Percentiles rank a stretch among this genome's conserved stretches.
Evolutionary conservation across 2,888 invertebrate species (phyloP).

Genomic region (Nomada fabriciana): DNA sequence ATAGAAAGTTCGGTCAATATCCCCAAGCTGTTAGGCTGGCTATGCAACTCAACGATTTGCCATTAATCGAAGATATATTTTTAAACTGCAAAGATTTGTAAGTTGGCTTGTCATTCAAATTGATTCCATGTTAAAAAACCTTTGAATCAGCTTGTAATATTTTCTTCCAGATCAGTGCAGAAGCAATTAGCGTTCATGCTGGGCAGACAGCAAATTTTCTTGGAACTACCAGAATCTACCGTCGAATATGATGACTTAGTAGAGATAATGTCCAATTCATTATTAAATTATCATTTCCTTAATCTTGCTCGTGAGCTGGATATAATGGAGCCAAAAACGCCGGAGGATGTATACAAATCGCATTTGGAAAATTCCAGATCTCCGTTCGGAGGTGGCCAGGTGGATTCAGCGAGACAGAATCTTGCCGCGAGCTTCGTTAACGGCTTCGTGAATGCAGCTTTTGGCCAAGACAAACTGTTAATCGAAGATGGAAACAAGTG

Average conservation of each 20-base stretch:
- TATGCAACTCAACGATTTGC: slow-evolving; percentile 93
- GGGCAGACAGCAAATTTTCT: slow-evolving; percentile 95
- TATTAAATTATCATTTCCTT: slow-evolving; percentile 96
- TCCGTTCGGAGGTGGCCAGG: slow-evolving; percentile 90
- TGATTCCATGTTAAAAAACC: neutral
- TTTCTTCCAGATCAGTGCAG: slow-evolving; percentile 89
- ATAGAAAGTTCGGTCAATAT: slow-evolving; percentile 94
- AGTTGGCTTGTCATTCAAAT: slow-evolving; percentile 81
- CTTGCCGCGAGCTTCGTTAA: slow-evolving; percentile 99
- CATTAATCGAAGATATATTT: slow-evolving; percentile 93
- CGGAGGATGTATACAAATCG: slow-evolving; percentile 99
- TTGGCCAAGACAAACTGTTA: slow-evolving; percentile 97
- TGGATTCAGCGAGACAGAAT: slow-evolving; percentile 98
- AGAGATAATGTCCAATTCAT: slow-evolving; percentile 97
- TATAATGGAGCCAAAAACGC: slow-evolving; percentile 99
- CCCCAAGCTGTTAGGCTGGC: slow-evolving; percentile 96
- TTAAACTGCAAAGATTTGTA: slow-evolving; percentile 92
- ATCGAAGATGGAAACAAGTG: slow-evolving; percentile 92
- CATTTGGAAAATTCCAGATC: slow-evolving; percentile 96
- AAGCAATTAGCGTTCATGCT: slow-evolving; percentile 98
- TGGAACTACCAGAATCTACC: slow-evolving; percentile 90
- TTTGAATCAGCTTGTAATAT: neutral
- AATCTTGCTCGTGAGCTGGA: slow-evolving; percentile 98
- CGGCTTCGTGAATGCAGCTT: slow-evolving; percentile 99
- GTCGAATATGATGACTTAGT: slow-evolving; percentile 90